Evolutionary conservation across 2,113 vertebrate species (phyloP), one percentile per base, ranked within the genome.

Genomic region (Engystomops pustulosus): DNA sequence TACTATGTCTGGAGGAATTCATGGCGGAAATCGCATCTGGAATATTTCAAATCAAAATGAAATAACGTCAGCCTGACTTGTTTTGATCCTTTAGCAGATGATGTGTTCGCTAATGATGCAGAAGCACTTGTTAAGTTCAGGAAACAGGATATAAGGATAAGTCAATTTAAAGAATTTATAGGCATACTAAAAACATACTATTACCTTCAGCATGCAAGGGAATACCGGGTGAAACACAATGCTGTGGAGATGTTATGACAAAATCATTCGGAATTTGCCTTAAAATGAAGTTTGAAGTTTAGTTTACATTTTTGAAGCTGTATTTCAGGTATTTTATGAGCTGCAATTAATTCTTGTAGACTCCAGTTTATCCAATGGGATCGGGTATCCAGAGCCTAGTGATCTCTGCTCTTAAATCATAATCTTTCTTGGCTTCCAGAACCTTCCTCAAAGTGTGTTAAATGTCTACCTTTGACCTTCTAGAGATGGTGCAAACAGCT

Each of bases 101-200:
- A 92, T 94, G 92, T 94, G 91, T 93, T 93, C 93, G 91, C 91
- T 95, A 93, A 94, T 93, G 93, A 93, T 93, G 91, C 92, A 92
- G 93, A 95, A 94, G 93, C 93, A 93, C 93, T 95, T 90, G 90
- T 95, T 94, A 95, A 95, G 91, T 93, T 93, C 92, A 94, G 93
- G 93, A 95, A 94, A 94, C 93, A 94, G 94, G 94, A 94, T 95
- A 93, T 94, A 94, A 93, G 94, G 90, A 93, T 94, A 94, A 93
- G 93, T 93, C 93, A 94, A 93, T 94, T 94, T 93, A 94, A 88
- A 92, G 89, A 93, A 95, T 95, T 95, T 95, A 95, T 95, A 90
- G 91, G 89, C 90, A 92, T 91, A 94, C 93, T 94, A 94, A 95
- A 95, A 93, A 9, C 87, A 89, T 88, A 90, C 90, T 91, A 90